Base-by-base conservation (phyloP, 2,113 vertebrate species). In the Haemorhous mexicanus region DNA sequence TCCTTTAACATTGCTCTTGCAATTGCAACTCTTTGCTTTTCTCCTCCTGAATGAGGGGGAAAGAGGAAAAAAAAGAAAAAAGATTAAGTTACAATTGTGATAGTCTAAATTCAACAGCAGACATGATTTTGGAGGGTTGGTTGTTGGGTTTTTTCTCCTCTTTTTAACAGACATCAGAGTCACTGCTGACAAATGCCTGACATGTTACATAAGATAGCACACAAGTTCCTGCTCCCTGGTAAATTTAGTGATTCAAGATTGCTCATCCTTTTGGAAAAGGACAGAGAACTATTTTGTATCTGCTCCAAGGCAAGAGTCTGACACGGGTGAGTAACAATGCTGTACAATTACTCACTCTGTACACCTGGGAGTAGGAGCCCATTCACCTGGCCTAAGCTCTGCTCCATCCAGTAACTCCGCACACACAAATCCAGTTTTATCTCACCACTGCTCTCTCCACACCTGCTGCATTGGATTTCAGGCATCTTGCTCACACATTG, bases 21-120 rank as follows among this genome's bases (percentile, higher is more conserved):
- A 56, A 99, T 99, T 80, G 99, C 99, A 64, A 99, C 98, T 87
- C 99, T 98, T 91, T 99, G 99, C 92, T 99, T 99, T 98, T 99
- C 99, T 96, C 99, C 99, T 91, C 99, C 99, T 99, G 96, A 93
- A 96, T 79, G 43, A 90, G 72, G 17, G 11, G 16, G 39, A 39
- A 11, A 64, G 20, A 16, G 11, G 49, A 14, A 46, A 76, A 22
- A 70, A 66, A 59, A 50, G 41, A 21, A 56, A 64, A 22, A 76
- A 63, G 16, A 74, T 30, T 2, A 69, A 23, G 62, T 94, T 89
- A 85, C 20, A 62, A 80, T 49, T 3, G 0, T 52, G 55, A 44
- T 46, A 78, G 16, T 72, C 64, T 81, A 47, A 84, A 90, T 73
- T 55, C 39, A 90, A 50, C 32, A 80, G 75, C 22, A 83, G 67